Evolutionary conservation across 2,113 vertebrate species (phyloP).

Genomic region (Gracilinanus agilis): DNA sequence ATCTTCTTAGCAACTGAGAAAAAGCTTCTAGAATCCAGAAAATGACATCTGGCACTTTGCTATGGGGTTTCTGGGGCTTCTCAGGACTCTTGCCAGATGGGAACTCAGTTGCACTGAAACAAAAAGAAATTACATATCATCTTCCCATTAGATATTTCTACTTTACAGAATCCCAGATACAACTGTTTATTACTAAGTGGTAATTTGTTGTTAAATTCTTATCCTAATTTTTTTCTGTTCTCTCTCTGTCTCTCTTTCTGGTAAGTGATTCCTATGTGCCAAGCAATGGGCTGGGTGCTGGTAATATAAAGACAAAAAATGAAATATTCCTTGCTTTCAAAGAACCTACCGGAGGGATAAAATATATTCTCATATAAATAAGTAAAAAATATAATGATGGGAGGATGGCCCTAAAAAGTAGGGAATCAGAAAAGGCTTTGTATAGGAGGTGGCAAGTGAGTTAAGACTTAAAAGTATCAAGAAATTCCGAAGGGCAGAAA

Average conservation of each 20-base stretch:
- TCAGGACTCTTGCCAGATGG: conserved; percentile 64
- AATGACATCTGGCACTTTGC: conserved; percentile 61
- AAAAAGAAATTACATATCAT: conserved; percentile 24
- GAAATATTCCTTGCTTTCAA: background rate
- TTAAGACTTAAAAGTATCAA: background rate
- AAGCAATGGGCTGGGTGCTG: background rate
- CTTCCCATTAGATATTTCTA: conserved; percentile 22
- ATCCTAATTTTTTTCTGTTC: conserved; percentile 1
- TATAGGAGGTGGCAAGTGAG: background rate
- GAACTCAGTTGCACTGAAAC: conserved; percentile 45
- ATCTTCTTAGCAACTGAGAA: conserved; percentile 66
- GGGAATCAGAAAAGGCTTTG: background rate
- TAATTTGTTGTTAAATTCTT: background rate
- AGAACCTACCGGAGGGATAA: background rate
- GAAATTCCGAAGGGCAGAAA: background rate
- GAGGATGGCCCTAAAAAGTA: background rate
- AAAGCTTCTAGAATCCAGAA: conserved; percentile 63
- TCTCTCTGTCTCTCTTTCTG: background rate
- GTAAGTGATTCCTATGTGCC: background rate
- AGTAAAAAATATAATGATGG: background rate
- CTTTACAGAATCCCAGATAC: conserved; percentile 48
- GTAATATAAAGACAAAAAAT: background rate
- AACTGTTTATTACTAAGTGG: conserved; percentile 51
- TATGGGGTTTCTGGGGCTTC: conserved; percentile 68
- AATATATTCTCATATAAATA: background rate